Base-by-base conservation (phyloP, 2,113 vertebrate species). In the Tyto alba region DNA sequence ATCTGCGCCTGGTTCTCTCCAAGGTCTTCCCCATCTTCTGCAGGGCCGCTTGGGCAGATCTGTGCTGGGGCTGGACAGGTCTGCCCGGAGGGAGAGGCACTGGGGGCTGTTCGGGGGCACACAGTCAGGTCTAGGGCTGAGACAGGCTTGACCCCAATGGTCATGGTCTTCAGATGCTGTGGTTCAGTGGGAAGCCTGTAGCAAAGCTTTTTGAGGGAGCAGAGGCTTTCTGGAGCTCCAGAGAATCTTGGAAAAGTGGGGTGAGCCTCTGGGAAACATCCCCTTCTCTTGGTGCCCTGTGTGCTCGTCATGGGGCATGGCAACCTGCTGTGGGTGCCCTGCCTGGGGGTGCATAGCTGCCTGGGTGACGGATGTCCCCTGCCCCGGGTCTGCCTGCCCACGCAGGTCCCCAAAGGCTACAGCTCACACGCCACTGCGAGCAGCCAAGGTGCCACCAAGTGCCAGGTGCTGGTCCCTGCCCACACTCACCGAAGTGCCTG, bases 251-350 rank as follows among this genome's bases (percentile, higher is more conserved):
- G 23, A 48, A n/a, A 59, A 79, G 29, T 1, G 4, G 13, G 34
- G 26, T 52, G 47, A 71, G 40, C 34, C 23, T 11, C 41, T 43
- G 53, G n/a, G 30, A 30, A 2, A 1, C 0, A 2, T 9, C 6
- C 36, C 25, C 56, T 72, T 45, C 69, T 50, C 41, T n/a, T 41
- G 25, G 6, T 45, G 47, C 53, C 68, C 41, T 19, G 2, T 15
- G 13, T 34, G 43, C 41, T 13, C 0, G 0, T 10, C 1, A 1
- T 45, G 32, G 32, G 66, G 26, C 41, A n/a, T 1, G 0, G 22
- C 1, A 5, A 48, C 13, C 8, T 40, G 50, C 63, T 43, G 38
- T 52, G 43, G 23, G 18, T 45, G 52, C 32, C 45, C 43, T 64
- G n/a, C 23, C 36, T 9, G 23, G 19, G 16, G 3, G 2, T 43